Base-by-base conservation (phyloP, 2,797 vertebrate species). In the Glyptemys insculpta region DNA sequence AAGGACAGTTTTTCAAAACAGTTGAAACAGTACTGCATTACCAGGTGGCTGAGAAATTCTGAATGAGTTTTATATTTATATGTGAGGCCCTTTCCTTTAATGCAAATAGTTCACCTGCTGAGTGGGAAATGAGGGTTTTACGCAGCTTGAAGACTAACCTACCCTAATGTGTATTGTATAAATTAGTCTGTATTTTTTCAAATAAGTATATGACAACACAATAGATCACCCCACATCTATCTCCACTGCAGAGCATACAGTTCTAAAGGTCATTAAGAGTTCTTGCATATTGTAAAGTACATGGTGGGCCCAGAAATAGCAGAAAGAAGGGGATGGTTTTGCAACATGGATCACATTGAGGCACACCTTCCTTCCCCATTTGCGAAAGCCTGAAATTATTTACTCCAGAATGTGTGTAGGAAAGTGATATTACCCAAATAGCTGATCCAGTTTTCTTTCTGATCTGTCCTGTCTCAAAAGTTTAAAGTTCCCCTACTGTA, bases 31-130 rank as follows among this genome's bases (percentile, higher is more conserved):
- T n/a, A 56, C 9, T 29, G 47, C 1, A 8, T 65, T 87, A 79
- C 90, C 80, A 81, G 65, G 82, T 76, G 85, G 59, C 62, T 89
- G 84, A 78, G 79, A 88, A 91, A 83, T 59, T 47, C 21, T 87
- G 95, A 92, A 91, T 54, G 83, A 90, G 65, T 19, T 2, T 81
- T 41, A 74, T 93, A 88, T 93, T 93, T 93, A 88, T 91, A 88
- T 84, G 85, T 1, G 3, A 92, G 85, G 44, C 68, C 57, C 0
- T 0, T 92, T 92, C 79, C 87, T 91, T 49, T 49, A 79, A 91
- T 54, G 18, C 79, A 47, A 94, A 88, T 91, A 87, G 79, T 97
- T 96, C 81, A 93, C 93, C 81, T 95, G 68, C 89, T 95, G 92
- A 81, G 56, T 92, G 76, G 85, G 56, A 93, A 84, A 91, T 90